Base-by-base conservation (phyloP, 2,888 invertebrate genomes). In the Patella pellucida region DNA sequence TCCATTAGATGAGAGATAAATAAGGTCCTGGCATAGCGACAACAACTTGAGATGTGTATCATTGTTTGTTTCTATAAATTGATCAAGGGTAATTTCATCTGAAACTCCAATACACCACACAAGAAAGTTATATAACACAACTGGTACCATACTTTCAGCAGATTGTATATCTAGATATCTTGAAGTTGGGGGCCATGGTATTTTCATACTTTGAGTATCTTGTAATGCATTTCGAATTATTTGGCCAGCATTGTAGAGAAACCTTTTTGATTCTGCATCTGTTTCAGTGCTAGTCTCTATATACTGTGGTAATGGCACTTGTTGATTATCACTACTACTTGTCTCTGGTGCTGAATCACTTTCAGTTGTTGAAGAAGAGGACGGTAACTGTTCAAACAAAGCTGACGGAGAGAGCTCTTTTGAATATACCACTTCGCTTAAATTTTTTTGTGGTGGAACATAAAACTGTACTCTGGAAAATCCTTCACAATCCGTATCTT, bases 401-500 rank as follows among this genome's bases (percentile, higher is more conserved):
- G 15, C n/a, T 54, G 54, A 54, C 4, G 16, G 16, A 15, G 15
- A 15, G 16, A 54, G 15, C 15, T 54, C 1, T 54, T 54, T n/a
- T n/a, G n/a, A 15, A 54, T 54, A 54, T n/a, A 54, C 54, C 54
- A 54, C 2, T n/a, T 54, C 54, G n/a, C 54, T 54, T 54, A 54
- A 54, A 54, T 15, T n/a, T 54, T n/a, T 54, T 15, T 54, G n/a
- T 16, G 15, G 54, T 54, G 54, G 54, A 16, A n/a, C n/a, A 54
- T 54, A n/a, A 54, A 54, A 54, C n/a, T 54, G 54, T 16, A 54
- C n/a, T 54, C 16, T 54, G 54, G 54, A 54, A 54, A 54, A 54
- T 54, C 54, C 54, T 54, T 54, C 54, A 14, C 15, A 16, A 54
- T 54, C n/a, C 54, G 14, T 3, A n/a, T 16, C 54, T 54, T 54